Conservation (phyloP, 2,797 vertebrate genomes). For the Streptopelia turtur region DNA sequence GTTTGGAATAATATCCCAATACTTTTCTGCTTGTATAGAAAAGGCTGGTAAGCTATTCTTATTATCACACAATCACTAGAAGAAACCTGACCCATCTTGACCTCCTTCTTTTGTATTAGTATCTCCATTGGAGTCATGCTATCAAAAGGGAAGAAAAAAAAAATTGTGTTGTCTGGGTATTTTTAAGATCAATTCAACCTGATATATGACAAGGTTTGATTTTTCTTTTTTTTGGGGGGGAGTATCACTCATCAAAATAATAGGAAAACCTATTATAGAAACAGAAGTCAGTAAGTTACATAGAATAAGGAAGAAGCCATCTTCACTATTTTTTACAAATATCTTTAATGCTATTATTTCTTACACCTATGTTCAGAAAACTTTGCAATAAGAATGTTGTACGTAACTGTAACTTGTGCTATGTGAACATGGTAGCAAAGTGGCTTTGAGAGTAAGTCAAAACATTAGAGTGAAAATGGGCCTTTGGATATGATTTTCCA, state of each 20-base stretch:
- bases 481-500: background rate
- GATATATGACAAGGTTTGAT: background rate
- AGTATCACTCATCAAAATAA: background rate
- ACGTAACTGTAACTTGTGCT: background rate
- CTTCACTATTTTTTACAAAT: background rate
- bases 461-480: background rate
- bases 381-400: background rate
- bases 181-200: background rate
- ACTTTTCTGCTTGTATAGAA: background rate
- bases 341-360: background rate
- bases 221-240: background rate
- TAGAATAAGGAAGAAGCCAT: background rate
- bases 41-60: background rate
- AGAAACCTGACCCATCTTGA: constrained; percentile 15
- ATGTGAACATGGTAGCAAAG: background rate
- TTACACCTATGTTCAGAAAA: background rate
- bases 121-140: constrained; percentile 3
- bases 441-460: background rate
- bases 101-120: background rate
- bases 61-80: background rate
- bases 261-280: background rate
- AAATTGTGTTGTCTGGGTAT: background rate
- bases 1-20: background rate
- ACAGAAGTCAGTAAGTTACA: background rate
- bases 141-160: background rate